These are phyloP conservation scores for Tipula lateralis DNA, from an alignment of 2,888 invertebrate genomes.

Conservation along the genomic window DNA sequence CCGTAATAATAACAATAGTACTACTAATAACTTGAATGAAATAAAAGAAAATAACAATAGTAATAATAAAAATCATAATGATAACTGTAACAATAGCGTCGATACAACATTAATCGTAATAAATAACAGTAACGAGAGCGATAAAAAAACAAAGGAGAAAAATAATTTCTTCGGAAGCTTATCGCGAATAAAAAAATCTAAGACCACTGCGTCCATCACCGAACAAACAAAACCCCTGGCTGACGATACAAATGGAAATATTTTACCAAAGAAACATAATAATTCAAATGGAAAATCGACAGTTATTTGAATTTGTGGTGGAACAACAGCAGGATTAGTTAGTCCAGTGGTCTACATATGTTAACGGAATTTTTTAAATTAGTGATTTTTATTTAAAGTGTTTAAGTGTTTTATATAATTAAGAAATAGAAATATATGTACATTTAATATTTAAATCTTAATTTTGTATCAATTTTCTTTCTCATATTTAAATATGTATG, in stretches of 20 bases:
- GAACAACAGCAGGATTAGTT: too few relatives aligned
- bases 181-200: conserved; percentile 37
- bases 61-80: background rate
- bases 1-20: conserved; percentile 30
- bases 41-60: background rate
- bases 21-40: background rate
- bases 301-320: background rate
- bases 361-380: background rate
- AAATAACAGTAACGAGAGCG: conserved; percentile 26
- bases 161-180: conserved; percentile 39
- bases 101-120: conserved; percentile 25
- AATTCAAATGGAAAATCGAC: background rate
- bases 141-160: conserved; percentile 35
- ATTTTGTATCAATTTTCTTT: too few relatives aligned
- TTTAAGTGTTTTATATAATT: background rate
- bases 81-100: background rate
- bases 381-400: background rate
- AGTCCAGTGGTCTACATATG: too few relatives aligned
- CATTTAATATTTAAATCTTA: too few relatives aligned
- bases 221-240: background rate
- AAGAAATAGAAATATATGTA: too few relatives aligned
- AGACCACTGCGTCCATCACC: conserved; percentile 35
- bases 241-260: background rate
- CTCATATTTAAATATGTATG: too few relatives aligned
- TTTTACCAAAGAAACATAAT: background rate